Base-by-base conservation (phyloP, 2,888 invertebrate genomes). In the Acheta domesticus region DNA sequence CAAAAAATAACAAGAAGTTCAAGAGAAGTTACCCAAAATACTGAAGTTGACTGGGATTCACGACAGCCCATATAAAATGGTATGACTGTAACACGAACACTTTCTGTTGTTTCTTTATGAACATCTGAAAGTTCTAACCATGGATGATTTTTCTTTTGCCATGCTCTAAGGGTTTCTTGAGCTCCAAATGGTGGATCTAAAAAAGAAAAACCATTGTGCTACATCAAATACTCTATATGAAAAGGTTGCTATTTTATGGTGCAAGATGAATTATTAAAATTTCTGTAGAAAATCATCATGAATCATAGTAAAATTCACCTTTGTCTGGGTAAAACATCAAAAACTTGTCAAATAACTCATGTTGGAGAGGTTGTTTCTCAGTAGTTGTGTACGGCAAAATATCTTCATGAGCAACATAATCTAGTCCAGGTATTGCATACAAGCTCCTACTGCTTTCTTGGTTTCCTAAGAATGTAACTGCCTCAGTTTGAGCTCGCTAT, bases 391-490 rank as follows among this genome's bases (percentile, higher is more conserved):
- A 99, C 0, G 99, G 99, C 83, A 99, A 91, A 83, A 99, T 94
- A 87, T 99, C 99, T 85, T 98, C 97, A 85, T 99, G 99, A 0
- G 97, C 96, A 14, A 99, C 98, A 87, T 99, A 99, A 88, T 99
- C 99, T 82, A 99, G 88, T 0, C 99, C 99, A 12, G 98, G 98
- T 85, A 98, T 97, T 1, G 98, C 97, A 87, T 98, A 98, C 50
- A 98, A 88, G 85, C 97, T 97, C 80, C 97, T 91, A 84, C 96
- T 96, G 20, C 96, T 96, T 86, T 98, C 97, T 87, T 97, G 97
- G 87, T 96, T 97, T 21, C 98, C 97, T 78, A 99, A 89, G 87
- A 99, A 98, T 0, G 98, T 98, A 1, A 98, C 98, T 11, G 98
- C 96, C 88, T 98, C 98, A 5, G 98, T 96, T 88, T 98, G 98